These are phyloP conservation scores for Eulacestoma nigropectus DNA, from an alignment of 2,113 vertebrate genomes.

Conservation along the genomic window DNA sequence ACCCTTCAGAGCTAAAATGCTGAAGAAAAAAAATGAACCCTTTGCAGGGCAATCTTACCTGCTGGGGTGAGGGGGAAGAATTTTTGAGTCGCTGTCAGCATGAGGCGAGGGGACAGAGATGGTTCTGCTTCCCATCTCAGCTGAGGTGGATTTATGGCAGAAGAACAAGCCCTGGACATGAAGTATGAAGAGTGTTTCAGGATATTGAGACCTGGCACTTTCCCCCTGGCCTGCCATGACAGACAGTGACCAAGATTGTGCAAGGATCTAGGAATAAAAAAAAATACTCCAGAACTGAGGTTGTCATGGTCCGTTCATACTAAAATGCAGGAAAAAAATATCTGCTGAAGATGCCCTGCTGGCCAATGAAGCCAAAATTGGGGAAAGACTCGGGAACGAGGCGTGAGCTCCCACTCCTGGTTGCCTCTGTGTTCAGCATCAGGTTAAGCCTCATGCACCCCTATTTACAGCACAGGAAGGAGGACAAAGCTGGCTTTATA, in stretches of 20 bases:
- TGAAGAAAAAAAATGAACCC: rapidly evolving
- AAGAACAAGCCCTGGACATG: neutral
- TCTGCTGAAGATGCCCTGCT: neutral
- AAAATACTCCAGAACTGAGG: neutral
- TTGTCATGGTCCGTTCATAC: neutral
- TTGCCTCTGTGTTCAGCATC: neutral
- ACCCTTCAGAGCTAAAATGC: neutral
- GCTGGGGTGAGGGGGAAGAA: neutral
- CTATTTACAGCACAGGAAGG: rapidly evolving
- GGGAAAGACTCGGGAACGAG: neutral
- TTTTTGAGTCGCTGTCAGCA: rapidly evolving
- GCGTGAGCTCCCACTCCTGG: slow-evolving; percentile 22
- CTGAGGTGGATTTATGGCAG: neutral
- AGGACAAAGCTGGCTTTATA: neutral
- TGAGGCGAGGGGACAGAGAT: neutral
- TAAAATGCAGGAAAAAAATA: neutral
- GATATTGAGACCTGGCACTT: neutral
- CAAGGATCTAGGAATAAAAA: neutral
- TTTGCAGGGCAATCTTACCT: neutral
- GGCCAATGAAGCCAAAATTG: neutral
- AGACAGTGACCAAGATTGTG: neutral
- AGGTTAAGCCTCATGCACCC: neutral
- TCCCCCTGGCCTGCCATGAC: neutral
- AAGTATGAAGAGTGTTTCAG: neutral
- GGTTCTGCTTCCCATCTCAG: neutral